Percentiles rank a stretch among this genome's conserved stretches.
These are phyloP conservation scores for Dasypus novemcinctus DNA, from an alignment of 2,113 vertebrate species.

Conservation along the genomic window DNA sequence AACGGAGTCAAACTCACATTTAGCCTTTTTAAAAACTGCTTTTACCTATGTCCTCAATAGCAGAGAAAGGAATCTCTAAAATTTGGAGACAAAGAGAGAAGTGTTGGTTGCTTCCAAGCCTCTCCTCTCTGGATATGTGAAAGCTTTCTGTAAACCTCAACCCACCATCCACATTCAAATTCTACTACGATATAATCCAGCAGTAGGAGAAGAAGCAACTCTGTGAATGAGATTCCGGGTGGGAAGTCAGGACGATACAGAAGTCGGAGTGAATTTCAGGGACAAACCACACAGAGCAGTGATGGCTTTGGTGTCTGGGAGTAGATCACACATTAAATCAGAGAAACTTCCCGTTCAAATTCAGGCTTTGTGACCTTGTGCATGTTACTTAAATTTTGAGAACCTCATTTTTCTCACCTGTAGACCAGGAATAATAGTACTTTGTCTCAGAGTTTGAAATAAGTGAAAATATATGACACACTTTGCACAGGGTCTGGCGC, in stretches of 20 bases:
- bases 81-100: slow-evolving; percentile 4
- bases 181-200: background rate
- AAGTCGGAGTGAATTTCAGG: background rate
- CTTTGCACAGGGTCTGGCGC: background rate
- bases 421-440: background rate
- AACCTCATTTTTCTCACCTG: background rate
- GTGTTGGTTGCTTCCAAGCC: background rate
- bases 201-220: background rate
- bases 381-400: background rate
- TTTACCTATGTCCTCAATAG: slow-evolving; percentile 40
- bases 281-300: background rate
- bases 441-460: background rate
- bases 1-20: slow-evolving; percentile 45
- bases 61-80: slow-evolving; percentile 25
- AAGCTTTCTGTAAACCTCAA: slow-evolving; percentile 13
- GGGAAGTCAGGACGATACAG: background rate
- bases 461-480: background rate
- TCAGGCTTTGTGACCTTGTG: background rate
- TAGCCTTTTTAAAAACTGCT: slow-evolving; percentile 3
- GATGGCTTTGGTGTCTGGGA: background rate
- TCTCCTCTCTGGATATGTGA: background rate
- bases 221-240: background rate
- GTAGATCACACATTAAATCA: background rate
- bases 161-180: background rate
- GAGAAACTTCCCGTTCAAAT: background rate